Evolutionary conservation across 2,888 invertebrate genomes (phyloP).

Genomic region (Tenthredo mesomela): DNA sequence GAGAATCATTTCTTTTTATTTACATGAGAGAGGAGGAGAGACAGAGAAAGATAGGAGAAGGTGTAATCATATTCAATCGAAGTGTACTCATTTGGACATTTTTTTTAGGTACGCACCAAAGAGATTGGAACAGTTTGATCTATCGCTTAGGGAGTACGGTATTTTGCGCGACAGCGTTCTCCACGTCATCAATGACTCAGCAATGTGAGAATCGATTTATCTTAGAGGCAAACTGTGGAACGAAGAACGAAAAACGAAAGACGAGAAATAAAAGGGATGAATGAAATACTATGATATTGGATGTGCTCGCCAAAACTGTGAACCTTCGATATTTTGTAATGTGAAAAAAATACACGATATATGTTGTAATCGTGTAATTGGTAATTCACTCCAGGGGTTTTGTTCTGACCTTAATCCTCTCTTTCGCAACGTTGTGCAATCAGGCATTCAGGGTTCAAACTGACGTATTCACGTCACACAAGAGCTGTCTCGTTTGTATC

Average conservation of each 20-base stretch:
- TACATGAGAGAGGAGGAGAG: neutral
- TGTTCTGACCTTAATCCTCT: neutral
- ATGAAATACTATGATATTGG: neutral
- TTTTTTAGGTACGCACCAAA: conserved; percentile 66
- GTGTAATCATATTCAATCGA: neutral
- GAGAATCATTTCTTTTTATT: conserved; percentile 47
- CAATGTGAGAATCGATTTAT: neutral
- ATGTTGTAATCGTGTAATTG: neutral
- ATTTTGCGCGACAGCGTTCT: conserved; percentile 72
- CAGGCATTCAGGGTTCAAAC: neutral
- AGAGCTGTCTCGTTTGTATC: neutral
- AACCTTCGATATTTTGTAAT: neutral
- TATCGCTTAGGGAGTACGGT: conserved; percentile 67
- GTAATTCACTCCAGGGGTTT: neutral
- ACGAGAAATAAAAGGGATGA: neutral
- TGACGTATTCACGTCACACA: neutral
- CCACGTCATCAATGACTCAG: conserved; percentile 68
- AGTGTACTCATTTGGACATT: neutral
- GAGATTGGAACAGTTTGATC: conserved; percentile 64
- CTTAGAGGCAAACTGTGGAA: neutral
- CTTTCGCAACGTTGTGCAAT: neutral
- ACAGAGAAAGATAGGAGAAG: neutral
- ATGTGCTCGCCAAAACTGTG: neutral
- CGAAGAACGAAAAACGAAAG: neutral
- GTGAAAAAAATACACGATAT: neutral